phyloP scores from a whole-genome alignment of 2,113 vertebrate species.

The Syngnathus floridae region DNA sequence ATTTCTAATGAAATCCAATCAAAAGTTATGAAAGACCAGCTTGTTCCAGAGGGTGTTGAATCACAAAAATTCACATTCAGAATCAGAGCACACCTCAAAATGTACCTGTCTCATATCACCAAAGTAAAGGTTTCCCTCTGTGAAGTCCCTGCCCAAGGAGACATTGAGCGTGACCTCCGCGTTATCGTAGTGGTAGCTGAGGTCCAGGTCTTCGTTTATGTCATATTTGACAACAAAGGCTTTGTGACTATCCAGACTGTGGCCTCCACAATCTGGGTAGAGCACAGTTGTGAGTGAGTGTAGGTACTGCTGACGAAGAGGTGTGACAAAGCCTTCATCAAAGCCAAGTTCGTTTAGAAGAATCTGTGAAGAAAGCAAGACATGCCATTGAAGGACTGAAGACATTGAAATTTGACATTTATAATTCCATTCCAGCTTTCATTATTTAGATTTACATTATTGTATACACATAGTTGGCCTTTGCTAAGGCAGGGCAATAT shows the following conservation, averaged over 20 bases:
- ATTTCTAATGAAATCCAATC: not conserved
- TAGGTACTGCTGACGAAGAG: slow-evolving; percentile 82
- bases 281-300: slow-evolving; percentile 76
- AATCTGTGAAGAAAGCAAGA: slow-evolving; percentile 45
- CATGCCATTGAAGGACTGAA: no score
- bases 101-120: slow-evolving; percentile 84
- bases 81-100: no score
- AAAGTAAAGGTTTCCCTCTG: slow-evolving; percentile 86
- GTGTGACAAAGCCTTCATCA: slow-evolving; percentile 78
- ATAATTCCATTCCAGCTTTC: no score
- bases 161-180: slow-evolving; percentile 91
- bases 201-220: slow-evolving; percentile 76
- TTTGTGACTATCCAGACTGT: slow-evolving; percentile 84
- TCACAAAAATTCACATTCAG: no score
- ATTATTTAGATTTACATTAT: no score
- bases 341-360: slow-evolving; percentile 86
- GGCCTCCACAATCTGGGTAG: slow-evolving; percentile 81
- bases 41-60: no score
- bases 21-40: not conserved
- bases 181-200: slow-evolving; percentile 91
- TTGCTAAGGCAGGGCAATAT: no score
- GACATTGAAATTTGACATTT: no score
- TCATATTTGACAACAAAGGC: slow-evolving; percentile 91
- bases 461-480: no score
- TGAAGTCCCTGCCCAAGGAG: slow-evolving; percentile 85